Base-by-base conservation (phyloP, 2,113 vertebrate genomes). In the Spheniscus mendiculus region DNA sequence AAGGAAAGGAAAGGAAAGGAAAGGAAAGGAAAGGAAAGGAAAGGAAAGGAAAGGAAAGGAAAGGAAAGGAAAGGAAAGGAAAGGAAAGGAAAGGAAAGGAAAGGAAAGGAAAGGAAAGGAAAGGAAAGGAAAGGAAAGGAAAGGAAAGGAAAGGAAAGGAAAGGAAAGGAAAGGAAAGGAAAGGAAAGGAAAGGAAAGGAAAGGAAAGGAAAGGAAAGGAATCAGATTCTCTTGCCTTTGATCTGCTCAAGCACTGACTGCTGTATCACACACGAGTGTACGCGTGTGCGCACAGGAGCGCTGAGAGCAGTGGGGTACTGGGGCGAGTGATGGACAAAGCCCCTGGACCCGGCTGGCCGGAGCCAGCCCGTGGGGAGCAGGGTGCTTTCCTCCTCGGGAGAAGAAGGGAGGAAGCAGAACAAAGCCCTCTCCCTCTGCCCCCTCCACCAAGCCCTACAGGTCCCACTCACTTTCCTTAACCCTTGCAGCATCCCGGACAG, bases 11-110 rank as follows among this genome's bases (percentile, higher is more conserved):
- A 13, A 7, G 11, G 6, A 16, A 15, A 26, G 3, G 6, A 9
- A 8, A n/a, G n/a, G n/a, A 9, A 8, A 5, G 3, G 13, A 49
- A 23, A 23, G 26, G 32, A 45, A 3, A n/a, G n/a, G n/a, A 10
- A 4, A 1, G 2, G 3, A 10, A 15, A 14, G 3, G 3, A 9
- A 52, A 50, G 11, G 5, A 10, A 20, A 3, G 2, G 5, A 23
- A 6, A 15, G 3, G 2, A 11, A 13, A 12, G 7, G 5, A 10
- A 26, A 18, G 29, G 19, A 25, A 30, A 19, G 22, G 8, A 5
- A 11, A 38, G 6, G 9, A 16, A 15, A 2, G 11, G 11, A 8
- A 7, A 5, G 3, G 15, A 5, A 18, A 6, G 6, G 6, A 7
- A 8, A 19, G 11, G 6, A 5, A 11, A 19, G 13, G 5, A 1